Evolutionary conservation across 1,140 invertebrate genomes (phyloP), one percentile per base, ranked within the genome.

Genomic region (Macrocentrus cingulum): DNA sequence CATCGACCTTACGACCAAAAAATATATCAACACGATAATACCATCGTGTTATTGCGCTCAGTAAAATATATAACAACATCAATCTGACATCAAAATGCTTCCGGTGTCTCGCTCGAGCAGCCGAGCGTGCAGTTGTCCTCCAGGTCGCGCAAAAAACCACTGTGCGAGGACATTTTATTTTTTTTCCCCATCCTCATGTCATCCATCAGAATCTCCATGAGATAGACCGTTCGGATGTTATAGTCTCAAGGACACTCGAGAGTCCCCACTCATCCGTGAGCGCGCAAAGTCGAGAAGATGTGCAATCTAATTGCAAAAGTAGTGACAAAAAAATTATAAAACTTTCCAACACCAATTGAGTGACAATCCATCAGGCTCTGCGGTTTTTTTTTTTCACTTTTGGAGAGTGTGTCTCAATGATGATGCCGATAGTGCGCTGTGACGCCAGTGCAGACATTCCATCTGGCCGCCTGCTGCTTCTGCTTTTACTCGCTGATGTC

Each of bases 401-500:
- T 15, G 3, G 13, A 5, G 3, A 13, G 13, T 8, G 36, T n/a
- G 36, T 39, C 36, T 39, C 36, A 11, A 39, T 37, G 16, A 34
- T 23, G 29, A 48, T 57, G 39, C 18, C 18, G 32, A 36, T 20
- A 34, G 48, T n/a, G n/a, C n/a, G n/a, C n/a, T n/a, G n/a, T 32
- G 61, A 60, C 52, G 45, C 39, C 49, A 66, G 67, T 62, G 60
- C 67, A 66, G 67, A 62, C 71, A 72, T 73, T 73, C 71, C 71
- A 54, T 20, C 25, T 58, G 60, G 52, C 69, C 68, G 66, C 65
- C 65, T 50, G 50, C 41, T 36, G 57, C 70, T 65, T 57, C 50
- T n/a, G n/a, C n/a, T n/a, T n/a, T n/a, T n/a, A n/a, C n/a, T n/a
- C n/a, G n/a, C n/a, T n/a, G n/a, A n/a, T n/a, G n/a, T n/a, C n/a